These are phyloP conservation scores for Calliopum simillimum DNA, from an alignment of 2,888 invertebrate species.

Conservation along the genomic window DNA sequence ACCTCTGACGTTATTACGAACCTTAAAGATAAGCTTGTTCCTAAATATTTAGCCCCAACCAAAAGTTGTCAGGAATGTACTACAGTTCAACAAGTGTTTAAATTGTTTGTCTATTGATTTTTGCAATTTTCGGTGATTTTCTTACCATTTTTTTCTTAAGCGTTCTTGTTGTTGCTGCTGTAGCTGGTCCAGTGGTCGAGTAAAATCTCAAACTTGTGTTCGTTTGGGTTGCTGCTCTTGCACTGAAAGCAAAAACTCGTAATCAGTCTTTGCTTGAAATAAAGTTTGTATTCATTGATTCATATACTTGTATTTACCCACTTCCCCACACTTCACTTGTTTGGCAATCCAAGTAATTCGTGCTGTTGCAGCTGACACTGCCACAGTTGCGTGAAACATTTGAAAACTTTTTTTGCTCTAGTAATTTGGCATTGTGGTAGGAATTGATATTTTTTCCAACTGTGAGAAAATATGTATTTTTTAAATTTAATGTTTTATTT, in stretches of 20 bases:
- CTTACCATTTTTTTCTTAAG: constrained; percentile 48
- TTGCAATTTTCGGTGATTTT: background rate
- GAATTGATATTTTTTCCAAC: background rate
- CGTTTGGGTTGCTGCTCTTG: constrained; percentile 14
- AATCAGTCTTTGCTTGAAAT: constrained; percentile 10
- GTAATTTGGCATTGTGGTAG: background rate
- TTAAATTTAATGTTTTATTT: background rate
- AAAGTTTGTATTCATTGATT: constrained; percentile 15
- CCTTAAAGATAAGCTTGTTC: too few species aligned
- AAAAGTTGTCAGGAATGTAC: background rate
- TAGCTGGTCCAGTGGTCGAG: background rate
- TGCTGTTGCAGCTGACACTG: background rate
- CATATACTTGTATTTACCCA: constrained; percentile 10
- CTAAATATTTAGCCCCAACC: too few species aligned
- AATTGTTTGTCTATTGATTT: constrained; percentile 2
- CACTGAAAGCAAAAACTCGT: constrained; percentile 18
- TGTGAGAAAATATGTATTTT: background rate
- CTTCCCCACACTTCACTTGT: background rate
- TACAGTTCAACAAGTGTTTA: constrained; percentile 44
- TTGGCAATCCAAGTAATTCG: background rate
- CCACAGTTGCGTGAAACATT: background rate
- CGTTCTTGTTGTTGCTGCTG: constrained; percentile 20
- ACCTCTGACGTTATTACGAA: too few species aligned
- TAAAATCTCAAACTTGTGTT: constrained; percentile 19
- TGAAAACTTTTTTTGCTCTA: background rate